Evolutionary conservation across 2,113 vertebrate species (phyloP), one percentile per base, ranked within the genome.

Genomic region (Cochlearius cochlearius): DNA sequence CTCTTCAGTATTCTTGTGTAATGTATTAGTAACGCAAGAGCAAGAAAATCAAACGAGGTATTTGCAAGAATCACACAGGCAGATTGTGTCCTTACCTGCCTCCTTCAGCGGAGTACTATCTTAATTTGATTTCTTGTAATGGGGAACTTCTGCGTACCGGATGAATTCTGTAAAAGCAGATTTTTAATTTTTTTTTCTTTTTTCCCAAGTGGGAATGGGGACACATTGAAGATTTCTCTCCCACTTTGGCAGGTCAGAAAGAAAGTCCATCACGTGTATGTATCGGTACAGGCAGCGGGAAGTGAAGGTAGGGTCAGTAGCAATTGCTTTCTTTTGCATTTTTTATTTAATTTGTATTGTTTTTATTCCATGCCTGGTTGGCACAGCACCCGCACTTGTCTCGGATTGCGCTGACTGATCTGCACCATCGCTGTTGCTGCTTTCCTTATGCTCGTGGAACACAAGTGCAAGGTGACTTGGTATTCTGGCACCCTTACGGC

Each of bases 191-290:
- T 32, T 9, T 21, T 9, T 10, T 9, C 4, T 52, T 32, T 36
- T 45, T 26, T 47, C 11, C 36, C 38, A 66, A 62, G 12, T 39
- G 29, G 21, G 18, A 58, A 23, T 20, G 8, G 26, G 45, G 38
- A 22, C 14, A 9, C 12, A 3, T 7, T 71, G 63, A 82, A 71
- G 63, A n/a, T 59, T 73, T 39, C 82, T 47, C 19, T 73, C 41
- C 27, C 8, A 4, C 27, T 69, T 53, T 9, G 27, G 43, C 69
- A 56, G 17, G 12, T 50, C 26, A 62, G 55, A 55, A 49, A 27
- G 41, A 11, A 16, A 53, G 36, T 41, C n/a, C 32, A 1, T 13
- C 6, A 0, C 3, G 17, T 36, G 21, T 47, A 3, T 19, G 16
- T 49, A 9, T 29, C 2, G 7, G 14, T 49, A 10, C 53, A 41